phyloP scores from a whole-genome alignment of 2,888 invertebrate species.

The Germaria angustata region DNA sequence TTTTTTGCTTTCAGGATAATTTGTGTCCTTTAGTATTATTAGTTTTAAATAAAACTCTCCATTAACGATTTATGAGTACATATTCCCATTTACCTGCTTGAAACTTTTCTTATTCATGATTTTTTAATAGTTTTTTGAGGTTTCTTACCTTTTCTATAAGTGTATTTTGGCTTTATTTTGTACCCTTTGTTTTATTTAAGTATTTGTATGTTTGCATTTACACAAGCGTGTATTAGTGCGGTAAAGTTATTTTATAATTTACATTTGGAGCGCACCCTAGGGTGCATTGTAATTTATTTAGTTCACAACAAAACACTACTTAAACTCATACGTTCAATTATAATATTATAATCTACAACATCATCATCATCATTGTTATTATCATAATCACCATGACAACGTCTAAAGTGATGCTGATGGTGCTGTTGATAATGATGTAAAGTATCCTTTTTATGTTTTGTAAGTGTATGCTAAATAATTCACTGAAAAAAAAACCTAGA shows the following conservation, averaged over 20 bases:
- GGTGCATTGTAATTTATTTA: slow-evolving; percentile 65
- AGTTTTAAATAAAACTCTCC: too few relatives aligned
- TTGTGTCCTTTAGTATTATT: too few relatives aligned
- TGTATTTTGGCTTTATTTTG: not conserved
- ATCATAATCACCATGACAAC: slow-evolving; percentile 4
- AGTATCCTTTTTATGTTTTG: slow-evolving; percentile 1
- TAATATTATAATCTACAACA: slow-evolving; percentile 15
- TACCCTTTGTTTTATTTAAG: not conserved
- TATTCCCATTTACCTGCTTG: too few relatives aligned
- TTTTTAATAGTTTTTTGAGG: too few relatives aligned
- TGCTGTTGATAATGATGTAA: slow-evolving; percentile 26
- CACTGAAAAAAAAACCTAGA: slow-evolving; percentile 12
- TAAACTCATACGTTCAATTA: slow-evolving; percentile 24
- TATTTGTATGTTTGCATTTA: slow-evolving; percentile 8
- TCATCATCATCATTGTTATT: slow-evolving; percentile 15
- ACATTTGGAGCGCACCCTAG: slow-evolving; percentile 57
- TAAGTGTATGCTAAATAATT: slow-evolving; percentile 22
- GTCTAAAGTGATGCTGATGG: not conserved
- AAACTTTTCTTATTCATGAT: too few relatives aligned
- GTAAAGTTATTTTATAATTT: slow-evolving; percentile 53
- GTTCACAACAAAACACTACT: slow-evolving; percentile 56
- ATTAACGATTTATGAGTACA: too few relatives aligned
- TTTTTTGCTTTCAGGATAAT: too few relatives aligned
- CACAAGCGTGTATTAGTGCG: slow-evolving; percentile 1
- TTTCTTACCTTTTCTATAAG: slow-evolving; percentile 23